These are phyloP conservation scores for Sturnus vulgaris DNA, from an alignment of 2,113 vertebrate species.

Conservation along the genomic window DNA sequence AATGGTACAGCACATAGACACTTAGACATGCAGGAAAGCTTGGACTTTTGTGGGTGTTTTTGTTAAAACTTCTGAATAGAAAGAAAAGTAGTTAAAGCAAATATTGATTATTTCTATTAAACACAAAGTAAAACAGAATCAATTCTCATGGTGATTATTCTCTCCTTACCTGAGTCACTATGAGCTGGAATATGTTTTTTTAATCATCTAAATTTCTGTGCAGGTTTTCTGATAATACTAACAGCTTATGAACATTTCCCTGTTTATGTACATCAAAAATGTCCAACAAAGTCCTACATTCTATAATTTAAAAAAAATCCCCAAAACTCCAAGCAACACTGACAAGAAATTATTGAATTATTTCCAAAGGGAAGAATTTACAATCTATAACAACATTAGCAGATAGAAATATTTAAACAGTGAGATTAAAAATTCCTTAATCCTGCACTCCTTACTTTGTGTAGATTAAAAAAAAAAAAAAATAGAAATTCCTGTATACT, in stretches of 20 bases:
- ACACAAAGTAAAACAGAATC: background rate
- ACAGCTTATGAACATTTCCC: background rate
- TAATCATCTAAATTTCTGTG: background rate
- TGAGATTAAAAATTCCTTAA: background rate
- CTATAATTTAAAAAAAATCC: background rate
- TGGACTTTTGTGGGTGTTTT: background rate
- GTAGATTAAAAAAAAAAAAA: background rate
- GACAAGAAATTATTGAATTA: background rate
- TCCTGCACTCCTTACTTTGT: background rate
- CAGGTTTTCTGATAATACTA: background rate
- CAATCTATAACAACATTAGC: background rate
- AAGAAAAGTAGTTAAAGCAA: background rate
- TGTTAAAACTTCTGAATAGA: background rate
- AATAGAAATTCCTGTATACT: background rate
- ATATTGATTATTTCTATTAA: background rate
- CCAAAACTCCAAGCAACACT: background rate
- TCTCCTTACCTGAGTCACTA: background rate
- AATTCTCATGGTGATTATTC: background rate
- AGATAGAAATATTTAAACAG: background rate
- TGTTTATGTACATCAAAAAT: background rate
- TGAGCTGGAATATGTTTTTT: background rate
- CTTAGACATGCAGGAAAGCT: background rate
- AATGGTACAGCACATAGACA: background rate
- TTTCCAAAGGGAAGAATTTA: background rate
- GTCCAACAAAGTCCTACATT: background rate